These are phyloP conservation scores for Lysiphlebus fabarum DNA, from an alignment of 1,140 invertebrate genomes.

Conservation along the genomic window DNA sequence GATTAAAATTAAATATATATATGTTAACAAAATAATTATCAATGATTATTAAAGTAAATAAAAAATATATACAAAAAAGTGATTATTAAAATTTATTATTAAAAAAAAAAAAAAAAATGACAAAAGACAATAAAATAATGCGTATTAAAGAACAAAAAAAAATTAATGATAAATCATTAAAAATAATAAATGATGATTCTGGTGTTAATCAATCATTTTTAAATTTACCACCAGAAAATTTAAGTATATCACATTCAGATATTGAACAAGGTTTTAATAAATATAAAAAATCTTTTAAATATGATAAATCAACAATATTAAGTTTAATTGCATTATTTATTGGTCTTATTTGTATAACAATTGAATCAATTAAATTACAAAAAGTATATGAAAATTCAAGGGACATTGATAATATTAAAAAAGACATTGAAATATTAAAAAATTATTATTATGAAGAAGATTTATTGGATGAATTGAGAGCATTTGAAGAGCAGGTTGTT, in stretches of 20 bases:
- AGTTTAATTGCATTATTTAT: slow-evolving; percentile 35
- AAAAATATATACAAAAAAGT: too few species aligned
- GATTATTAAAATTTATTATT: too few species aligned
- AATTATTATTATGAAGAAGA: slow-evolving; percentile 41
- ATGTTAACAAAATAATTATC: background rate
- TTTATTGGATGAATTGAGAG: slow-evolving; percentile 42
- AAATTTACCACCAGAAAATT: slow-evolving; percentile 46
- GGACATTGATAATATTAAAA: slow-evolving; percentile 41
- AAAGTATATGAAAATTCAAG: slow-evolving; percentile 31
- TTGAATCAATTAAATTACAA: slow-evolving; percentile 45
- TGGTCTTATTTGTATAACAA: slow-evolving; percentile 32
- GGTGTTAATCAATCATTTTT: slow-evolving; percentile 35
- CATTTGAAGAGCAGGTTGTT: slow-evolving; percentile 48
- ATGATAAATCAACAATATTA: slow-evolving; percentile 33
- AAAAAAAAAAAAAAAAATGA: slow-evolving; percentile 37
- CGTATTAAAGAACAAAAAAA: slow-evolving; percentile 28
- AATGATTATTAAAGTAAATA: too few species aligned
- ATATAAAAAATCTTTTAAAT: slow-evolving; percentile 26
- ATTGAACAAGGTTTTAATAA: slow-evolving; percentile 41
- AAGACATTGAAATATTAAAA: slow-evolving; percentile 44
- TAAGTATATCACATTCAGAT: slow-evolving; percentile 44
- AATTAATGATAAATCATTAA: slow-evolving; percentile 31
- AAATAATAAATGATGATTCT: slow-evolving; percentile 35
- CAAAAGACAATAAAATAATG: slow-evolving; percentile 32
- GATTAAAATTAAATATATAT: too few species aligned